A percentile compares a stretch with the other conserved stretches of the same genome.
phyloP scores from a whole-genome alignment of 2,113 vertebrate species.

The Larimichthys crocea region DNA sequence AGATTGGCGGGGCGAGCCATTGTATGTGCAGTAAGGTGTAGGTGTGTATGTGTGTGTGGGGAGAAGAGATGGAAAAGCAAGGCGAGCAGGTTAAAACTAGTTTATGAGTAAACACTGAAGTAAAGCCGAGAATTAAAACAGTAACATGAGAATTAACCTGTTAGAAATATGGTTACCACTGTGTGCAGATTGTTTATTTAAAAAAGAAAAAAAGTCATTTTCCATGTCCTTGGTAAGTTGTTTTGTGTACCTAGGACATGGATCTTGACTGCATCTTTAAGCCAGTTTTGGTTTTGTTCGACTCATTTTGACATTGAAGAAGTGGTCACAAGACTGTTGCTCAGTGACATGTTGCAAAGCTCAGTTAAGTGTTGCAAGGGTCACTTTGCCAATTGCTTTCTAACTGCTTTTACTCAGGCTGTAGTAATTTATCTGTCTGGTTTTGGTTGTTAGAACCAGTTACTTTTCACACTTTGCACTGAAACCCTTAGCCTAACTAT shows the following conservation, averaged over 20 bases:
- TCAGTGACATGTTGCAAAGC: constrained; percentile 48
- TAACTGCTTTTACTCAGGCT: neutral
- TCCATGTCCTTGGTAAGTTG: too few relatives aligned
- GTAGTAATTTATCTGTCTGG: neutral
- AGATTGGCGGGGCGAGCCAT: too few relatives aligned
- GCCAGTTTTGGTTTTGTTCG: neutral
- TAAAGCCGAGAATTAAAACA: too few relatives aligned
- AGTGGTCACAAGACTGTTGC: constrained; percentile 34
- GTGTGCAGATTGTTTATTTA: too few relatives aligned
- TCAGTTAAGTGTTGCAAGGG: constrained; percentile 48
- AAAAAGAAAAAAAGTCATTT: too few relatives aligned
- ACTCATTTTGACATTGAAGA: constrained; percentile 23
- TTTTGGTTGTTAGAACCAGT: neutral
- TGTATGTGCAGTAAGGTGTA: neutral
- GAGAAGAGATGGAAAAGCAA: too few relatives aligned
- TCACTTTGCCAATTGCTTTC: constrained; percentile 1
- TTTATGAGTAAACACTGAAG: too few relatives aligned
- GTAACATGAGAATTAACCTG: too few relatives aligned
- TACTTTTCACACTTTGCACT: neutral
- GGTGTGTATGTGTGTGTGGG: too few relatives aligned
- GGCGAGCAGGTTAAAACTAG: too few relatives aligned
- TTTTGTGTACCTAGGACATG: too few relatives aligned
- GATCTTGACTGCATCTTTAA: neutral
- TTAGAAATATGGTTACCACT: too few relatives aligned
- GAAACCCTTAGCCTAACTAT: neutral